Evolutionary conservation across 2,113 vertebrate species (phyloP), one percentile per base, ranked within the genome.

Genomic region (Bos javanicus): DNA sequence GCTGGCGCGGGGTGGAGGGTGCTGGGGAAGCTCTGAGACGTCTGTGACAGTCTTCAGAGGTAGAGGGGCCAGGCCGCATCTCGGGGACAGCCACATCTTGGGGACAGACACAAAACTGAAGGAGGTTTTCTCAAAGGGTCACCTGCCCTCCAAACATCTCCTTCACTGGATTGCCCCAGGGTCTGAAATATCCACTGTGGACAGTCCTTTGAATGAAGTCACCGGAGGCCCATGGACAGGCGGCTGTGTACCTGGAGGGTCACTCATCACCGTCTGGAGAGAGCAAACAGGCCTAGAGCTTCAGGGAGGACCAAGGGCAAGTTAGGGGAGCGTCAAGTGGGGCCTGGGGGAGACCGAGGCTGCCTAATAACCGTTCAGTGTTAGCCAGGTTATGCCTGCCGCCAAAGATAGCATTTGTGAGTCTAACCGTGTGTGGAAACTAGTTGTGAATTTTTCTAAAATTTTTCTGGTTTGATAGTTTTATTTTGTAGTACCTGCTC

Each of bases 291-390:
- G 30, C 56, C 19, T 2, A 9, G 13, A 36, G 19, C 13, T 25
- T 54, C 52, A 1, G 23, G 0, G 14, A 81, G 46, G n/a, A 10
- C 2, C 6, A 4, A 21, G n/a, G 71, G 2, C 23, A 0, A 0
- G 23, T 19, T 11, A 2, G 17, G 48, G 5, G 5, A 2, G 15
- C 7, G 30, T 4, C 3, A 17, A 1, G 1, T 0, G 64, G 50
- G 23, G 26, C 11, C 16, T 0, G 5, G 2, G 33, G 50, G 8
- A 59, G 7, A 28, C 12, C 5, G 0, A 11, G 25, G n/a, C 1
- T 4, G 6, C 76, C 39, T 71, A 19, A 71, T 2, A 36, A 71
- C 64, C 1, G 0, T 13, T 5, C 15, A 0, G 0, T 16, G 14
- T 28, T 33, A 0, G 19, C 1, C 0, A 3, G 16, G 26, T 16